phyloP scores from a whole-genome alignment of 2,888 invertebrate genomes.

The Leucophora obtusa region DNA sequence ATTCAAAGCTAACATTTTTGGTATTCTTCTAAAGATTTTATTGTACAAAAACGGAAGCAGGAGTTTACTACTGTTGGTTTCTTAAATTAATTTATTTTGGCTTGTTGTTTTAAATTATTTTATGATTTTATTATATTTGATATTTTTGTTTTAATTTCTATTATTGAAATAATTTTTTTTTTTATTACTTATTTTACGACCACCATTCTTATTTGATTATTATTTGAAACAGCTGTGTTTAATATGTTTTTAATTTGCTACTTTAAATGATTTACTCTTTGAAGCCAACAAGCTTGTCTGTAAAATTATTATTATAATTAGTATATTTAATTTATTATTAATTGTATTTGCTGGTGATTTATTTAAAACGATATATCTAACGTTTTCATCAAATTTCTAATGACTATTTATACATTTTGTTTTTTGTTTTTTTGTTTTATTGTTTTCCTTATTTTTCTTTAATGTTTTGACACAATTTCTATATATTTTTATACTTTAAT shows the following conservation, averaged over 20 bases:
- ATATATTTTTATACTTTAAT: no score
- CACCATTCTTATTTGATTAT: background rate
- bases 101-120: background rate
- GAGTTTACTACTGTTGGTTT: no score
- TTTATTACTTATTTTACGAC: slow-evolving; percentile 18
- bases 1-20: no score
- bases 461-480: slow-evolving; percentile 25
- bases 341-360: slow-evolving; percentile 8
- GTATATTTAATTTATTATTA: background rate
- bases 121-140: no score
- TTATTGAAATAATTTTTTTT: slow-evolving; percentile 9
- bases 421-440: slow-evolving; percentile 17
- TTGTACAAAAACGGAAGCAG: no score
- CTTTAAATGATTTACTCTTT: background rate
- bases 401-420: slow-evolving; percentile 15
- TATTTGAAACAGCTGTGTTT: slow-evolving; percentile 22
- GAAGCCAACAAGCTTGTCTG: slow-evolving; percentile 27
- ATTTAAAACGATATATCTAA: slow-evolving; percentile 5
- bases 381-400: slow-evolving; percentile 9
- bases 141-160: no score
- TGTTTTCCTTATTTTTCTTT: slow-evolving; percentile 3
- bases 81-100: no score
- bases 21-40: no score
- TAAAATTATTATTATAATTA: background rate
- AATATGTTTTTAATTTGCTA: slow-evolving; percentile 3